Evolutionary conservation across 2,113 vertebrate genomes (phyloP).

Genomic region (Callorhinus ursinus): DNA sequence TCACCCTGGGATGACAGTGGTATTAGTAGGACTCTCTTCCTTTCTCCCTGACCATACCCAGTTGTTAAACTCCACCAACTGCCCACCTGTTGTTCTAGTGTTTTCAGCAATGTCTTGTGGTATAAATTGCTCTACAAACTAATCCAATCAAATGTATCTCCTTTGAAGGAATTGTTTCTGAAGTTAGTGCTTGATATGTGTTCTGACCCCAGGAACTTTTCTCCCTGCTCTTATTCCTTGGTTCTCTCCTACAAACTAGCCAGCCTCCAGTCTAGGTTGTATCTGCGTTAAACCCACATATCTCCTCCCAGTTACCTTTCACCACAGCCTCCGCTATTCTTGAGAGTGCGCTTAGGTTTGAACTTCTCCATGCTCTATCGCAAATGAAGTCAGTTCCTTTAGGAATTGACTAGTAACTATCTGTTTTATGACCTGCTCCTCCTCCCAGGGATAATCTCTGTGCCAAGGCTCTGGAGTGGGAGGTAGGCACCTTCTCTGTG

Average conservation of each 20-base stretch:
- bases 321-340: not conserved
- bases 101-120: not conserved
- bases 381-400: not conserved
- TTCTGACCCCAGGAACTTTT: not conserved
- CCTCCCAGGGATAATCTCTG: not conserved
- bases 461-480: not conserved
- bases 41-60: not conserved
- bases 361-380: not conserved
- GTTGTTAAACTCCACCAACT: not conserved
- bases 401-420: not conserved
- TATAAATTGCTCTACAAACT: not conserved
- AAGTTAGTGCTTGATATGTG: not conserved
- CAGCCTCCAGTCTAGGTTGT: not conserved
- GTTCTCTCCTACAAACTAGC: not conserved
- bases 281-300: not conserved
- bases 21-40: not conserved
- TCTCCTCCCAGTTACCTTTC: not conserved
- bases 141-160: not conserved
- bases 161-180: not conserved
- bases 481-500: not conserved
- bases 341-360: not conserved
- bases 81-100: not conserved
- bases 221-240: not conserved
- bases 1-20: not conserved
- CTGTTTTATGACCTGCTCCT: not conserved